Conservation (phyloP, 2,797 vertebrate genomes). For the Phalanger gymnotis region DNA sequence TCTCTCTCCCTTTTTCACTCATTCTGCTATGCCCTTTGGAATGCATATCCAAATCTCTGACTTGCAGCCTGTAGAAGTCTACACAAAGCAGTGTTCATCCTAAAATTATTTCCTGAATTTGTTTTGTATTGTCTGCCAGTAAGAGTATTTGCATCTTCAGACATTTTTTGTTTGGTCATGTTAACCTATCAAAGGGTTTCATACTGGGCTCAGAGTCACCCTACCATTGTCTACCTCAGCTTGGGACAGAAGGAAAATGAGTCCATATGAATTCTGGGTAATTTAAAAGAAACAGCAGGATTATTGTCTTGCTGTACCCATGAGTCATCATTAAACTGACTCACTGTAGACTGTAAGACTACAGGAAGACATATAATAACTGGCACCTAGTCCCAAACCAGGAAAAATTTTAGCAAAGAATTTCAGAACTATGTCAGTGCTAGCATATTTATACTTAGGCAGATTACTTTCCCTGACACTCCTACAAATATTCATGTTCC, state of each 20-base stretch:
- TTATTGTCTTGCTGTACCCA: conserved; percentile 45
- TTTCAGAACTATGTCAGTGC: conserved; percentile 19
- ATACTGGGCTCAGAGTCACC: not conserved
- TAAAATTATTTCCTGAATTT: conserved; percentile 31
- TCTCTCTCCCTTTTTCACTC: not conserved
- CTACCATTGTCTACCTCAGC: conserved; percentile 31
- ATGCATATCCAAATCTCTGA: conserved; percentile 36
- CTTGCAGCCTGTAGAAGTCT: conserved; percentile 14
- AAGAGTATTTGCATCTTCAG: conserved; percentile 15
- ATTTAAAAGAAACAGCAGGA: conserved; percentile 54
- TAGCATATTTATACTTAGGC: conserved; percentile 1
- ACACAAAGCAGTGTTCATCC: conserved; percentile 17
- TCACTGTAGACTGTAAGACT: not conserved
- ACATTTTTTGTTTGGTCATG: conserved; percentile 40
- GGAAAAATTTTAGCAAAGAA: conserved; percentile 56
- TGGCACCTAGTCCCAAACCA: not conserved
- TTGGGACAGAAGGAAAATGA: conserved; percentile 47
- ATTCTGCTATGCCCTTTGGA: conserved; percentile 3
- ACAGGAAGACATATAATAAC: not conserved
- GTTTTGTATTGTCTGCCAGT: conserved; percentile 5
- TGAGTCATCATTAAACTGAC: conserved; percentile 48
- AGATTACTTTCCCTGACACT: not conserved
- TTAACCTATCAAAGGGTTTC: conserved; percentile 23
- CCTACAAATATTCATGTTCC: not conserved
- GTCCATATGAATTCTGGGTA: conserved; percentile 25